Percentiles rank a stretch among this genome's conserved stretches.
Evolutionary conservation across 2,888 invertebrate species (phyloP).

Genomic region (Volucella bombylans): DNA sequence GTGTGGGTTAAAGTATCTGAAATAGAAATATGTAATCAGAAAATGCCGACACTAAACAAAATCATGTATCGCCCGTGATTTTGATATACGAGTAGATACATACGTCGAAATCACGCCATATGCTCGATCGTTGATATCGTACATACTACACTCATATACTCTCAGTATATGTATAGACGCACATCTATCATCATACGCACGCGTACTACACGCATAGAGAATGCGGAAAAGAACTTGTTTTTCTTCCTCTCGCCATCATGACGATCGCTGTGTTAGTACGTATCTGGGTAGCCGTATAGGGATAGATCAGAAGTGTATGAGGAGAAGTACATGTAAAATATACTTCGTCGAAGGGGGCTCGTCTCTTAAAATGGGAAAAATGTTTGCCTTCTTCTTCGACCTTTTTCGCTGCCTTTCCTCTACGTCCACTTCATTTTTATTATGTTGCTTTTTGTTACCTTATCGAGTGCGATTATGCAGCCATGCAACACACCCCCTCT

Average conservation of each 20-base stretch:
- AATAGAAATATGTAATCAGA: not conserved
- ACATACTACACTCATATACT: not conserved
- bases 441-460: slow-evolving; percentile 19
- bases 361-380: slow-evolving; percentile 50
- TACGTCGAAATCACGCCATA: slow-evolving; percentile 32
- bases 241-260: not conserved
- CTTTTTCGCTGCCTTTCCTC: not conserved
- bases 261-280: slow-evolving; percentile 6
- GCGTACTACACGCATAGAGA: slow-evolving; percentile 17
- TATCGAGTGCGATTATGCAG: slow-evolving; percentile 50
- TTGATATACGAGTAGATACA: too few relatives aligned
- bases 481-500: slow-evolving; percentile 26
- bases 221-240: slow-evolving; percentile 35
- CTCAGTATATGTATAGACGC: not conserved
- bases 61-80: not conserved
- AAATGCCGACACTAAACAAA: not conserved
- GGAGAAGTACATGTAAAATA: slow-evolving; percentile 26
- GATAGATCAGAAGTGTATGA: not conserved
- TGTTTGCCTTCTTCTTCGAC: slow-evolving; percentile 29
- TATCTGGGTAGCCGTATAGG: slow-evolving; percentile 4
- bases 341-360: slow-evolving; percentile 54
- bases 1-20: not conserved
- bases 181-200: not conserved
- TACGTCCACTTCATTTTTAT: not conserved
- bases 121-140: too few relatives aligned